phyloP scores from a whole-genome alignment of 2,113 vertebrate genomes.

The Panurus biarmicus region DNA sequence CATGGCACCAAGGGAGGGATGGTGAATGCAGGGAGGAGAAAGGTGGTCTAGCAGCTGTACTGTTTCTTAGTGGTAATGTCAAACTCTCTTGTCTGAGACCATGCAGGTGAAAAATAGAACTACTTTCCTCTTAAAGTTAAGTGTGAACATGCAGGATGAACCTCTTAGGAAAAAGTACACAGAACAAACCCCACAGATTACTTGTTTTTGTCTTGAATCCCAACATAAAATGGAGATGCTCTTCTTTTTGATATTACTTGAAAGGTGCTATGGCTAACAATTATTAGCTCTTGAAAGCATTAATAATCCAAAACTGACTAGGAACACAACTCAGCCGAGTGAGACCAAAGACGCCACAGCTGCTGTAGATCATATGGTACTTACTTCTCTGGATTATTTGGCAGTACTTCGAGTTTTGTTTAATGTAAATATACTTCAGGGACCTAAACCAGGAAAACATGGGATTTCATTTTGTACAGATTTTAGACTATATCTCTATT shows the following conservation, averaged over 20 bases:
- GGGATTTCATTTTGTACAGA: not conserved
- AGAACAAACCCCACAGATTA: not conserved
- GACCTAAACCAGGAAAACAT: constrained; percentile 31
- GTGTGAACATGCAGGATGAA: not conserved
- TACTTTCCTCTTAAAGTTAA: not conserved
- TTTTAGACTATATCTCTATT: not conserved
- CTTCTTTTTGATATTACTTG: not conserved
- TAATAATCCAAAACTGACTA: not conserved
- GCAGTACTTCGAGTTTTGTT: constrained; percentile 11
- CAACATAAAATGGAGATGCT: not conserved
- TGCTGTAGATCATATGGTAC: constrained; percentile 25
- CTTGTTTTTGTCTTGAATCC: not conserved
- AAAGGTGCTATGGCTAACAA: not conserved
- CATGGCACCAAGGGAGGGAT: not conserved
- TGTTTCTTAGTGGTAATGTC: not conserved
- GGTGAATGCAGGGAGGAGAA: not conserved
- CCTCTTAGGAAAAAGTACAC: not conserved
- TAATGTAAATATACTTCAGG: constrained; percentile 44
- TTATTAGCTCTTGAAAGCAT: not conserved
- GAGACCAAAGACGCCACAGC: constrained; percentile 18
- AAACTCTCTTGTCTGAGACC: not conserved
- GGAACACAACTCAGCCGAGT: not conserved
- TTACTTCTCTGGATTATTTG: constrained; percentile 24
- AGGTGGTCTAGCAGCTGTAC: not conserved
- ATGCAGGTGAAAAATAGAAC: not conserved